Conservation (phyloP, 2,888 invertebrate species). For the Caenorhabditis doughertyi region DNA sequence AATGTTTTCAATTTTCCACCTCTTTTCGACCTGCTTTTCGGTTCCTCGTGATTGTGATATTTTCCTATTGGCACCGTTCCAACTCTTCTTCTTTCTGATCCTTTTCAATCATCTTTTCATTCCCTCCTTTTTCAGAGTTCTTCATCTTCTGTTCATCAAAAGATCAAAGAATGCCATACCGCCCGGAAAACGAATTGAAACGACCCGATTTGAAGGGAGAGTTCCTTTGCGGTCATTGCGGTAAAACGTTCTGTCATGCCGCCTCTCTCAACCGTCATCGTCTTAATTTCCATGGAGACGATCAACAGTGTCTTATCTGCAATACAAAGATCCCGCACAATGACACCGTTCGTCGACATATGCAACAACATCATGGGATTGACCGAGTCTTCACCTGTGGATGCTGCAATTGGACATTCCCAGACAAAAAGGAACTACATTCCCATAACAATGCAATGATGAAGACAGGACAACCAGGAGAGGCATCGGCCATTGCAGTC, state of each 20-base stretch:
- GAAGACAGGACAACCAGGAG: constrained; percentile 66
- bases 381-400: constrained; percentile 74
- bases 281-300: constrained; percentile 75
- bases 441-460: constrained; percentile 72
- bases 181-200: constrained; percentile 75
- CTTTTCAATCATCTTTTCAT: neutral
- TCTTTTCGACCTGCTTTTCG: constrained; percentile 4
- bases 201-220: constrained; percentile 76
- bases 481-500: constrained; percentile 67
- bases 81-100: neutral
- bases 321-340: constrained; percentile 65
- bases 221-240: constrained; percentile 74
- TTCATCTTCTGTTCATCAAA: neutral
- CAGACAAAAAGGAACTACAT: constrained; percentile 74
- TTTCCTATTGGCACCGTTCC: constrained; percentile 7
- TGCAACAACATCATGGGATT: constrained; percentile 64
- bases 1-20: constrained; percentile 25
- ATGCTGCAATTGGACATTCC: constrained; percentile 78
- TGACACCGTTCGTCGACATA: constrained; percentile 74
- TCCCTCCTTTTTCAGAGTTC: constrained; percentile 12
- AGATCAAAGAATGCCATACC: constrained; percentile 70
- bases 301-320: constrained; percentile 72
- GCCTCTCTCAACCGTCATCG: constrained; percentile 74
- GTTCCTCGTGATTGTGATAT: constrained; percentile 5
- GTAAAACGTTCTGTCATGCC: constrained; percentile 76